phyloP scores from a whole-genome alignment of 2,113 vertebrate genomes.

The Salvator merianae region DNA sequence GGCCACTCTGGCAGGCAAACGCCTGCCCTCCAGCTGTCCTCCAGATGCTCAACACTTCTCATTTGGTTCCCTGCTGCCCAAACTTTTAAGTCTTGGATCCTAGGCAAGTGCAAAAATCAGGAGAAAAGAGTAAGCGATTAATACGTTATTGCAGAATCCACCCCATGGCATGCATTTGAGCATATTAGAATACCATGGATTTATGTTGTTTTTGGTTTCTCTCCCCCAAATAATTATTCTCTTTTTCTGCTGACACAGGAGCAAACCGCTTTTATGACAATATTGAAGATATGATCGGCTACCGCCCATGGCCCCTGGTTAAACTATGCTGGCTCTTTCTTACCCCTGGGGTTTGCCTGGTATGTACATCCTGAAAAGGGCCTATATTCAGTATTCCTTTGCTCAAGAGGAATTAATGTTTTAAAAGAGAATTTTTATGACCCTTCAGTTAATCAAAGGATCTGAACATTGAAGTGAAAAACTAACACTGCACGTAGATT shows the following conservation, averaged over 20 bases:
- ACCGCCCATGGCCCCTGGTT: slow-evolving; percentile 82
- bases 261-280: slow-evolving; percentile 90
- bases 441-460: neutral
- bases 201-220: neutral
- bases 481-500: no score
- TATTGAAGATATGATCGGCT: slow-evolving; percentile 95
- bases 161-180: neutral
- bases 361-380: slow-evolving; percentile 74
- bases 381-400: no score
- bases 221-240: neutral
- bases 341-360: slow-evolving; percentile 89
- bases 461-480: neutral
- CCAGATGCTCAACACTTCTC: no score
- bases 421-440: no score
- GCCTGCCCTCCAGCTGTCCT: no score
- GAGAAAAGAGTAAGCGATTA: no score
- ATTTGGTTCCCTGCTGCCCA: no score
- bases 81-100: no score
- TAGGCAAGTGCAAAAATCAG: no score
- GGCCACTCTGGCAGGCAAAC: no score
- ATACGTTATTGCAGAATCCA: no score
- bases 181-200: neutral
- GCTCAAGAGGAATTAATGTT: no score
- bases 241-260: slow-evolving; percentile 72
- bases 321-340: slow-evolving; percentile 90